Evolutionary conservation across 1,140 invertebrate genomes (phyloP).

Genomic region (Mactra quadrangularis): DNA sequence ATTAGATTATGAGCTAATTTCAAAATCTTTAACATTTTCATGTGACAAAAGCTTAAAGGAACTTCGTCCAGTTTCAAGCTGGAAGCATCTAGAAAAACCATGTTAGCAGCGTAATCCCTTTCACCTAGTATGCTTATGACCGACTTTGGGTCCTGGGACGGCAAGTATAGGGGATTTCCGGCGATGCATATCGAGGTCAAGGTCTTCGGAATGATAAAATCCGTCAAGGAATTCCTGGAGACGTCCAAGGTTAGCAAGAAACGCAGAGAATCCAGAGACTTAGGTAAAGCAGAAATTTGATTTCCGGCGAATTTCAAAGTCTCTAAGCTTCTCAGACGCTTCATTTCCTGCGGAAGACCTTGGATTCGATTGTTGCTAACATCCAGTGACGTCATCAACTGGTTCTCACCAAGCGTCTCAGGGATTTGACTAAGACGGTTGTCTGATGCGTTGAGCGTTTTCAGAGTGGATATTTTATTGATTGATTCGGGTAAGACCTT

Average conservation of each 20-base stretch:
- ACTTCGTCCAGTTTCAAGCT: constrained; percentile 78
- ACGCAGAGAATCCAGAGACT: constrained; percentile 69
- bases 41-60: constrained; percentile 67
- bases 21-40: constrained; percentile 71
- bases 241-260: constrained; percentile 74
- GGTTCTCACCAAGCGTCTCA: constrained; percentile 72
- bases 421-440: constrained; percentile 77
- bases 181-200: constrained; percentile 74
- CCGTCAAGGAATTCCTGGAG: constrained; percentile 73
- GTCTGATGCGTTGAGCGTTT: constrained; percentile 67
- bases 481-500: constrained; percentile 72
- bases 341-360: constrained; percentile 76
- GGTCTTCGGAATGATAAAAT: constrained; percentile 76
- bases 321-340: constrained; percentile 71
- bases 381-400: constrained; percentile 74
- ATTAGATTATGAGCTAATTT: constrained; percentile 74
- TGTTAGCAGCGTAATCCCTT: constrained; percentile 67
- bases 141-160: constrained; percentile 69
- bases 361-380: constrained; percentile 77
- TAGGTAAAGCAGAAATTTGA: constrained; percentile 74
- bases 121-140: constrained; percentile 69
- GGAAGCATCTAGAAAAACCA: constrained; percentile 73
- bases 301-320: constrained; percentile 69
- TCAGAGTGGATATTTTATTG: constrained; percentile 74
- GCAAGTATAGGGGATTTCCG: constrained; percentile 75